phyloP scores from a whole-genome alignment of 2,888 invertebrate species.

The Choreutis nemorana region DNA sequence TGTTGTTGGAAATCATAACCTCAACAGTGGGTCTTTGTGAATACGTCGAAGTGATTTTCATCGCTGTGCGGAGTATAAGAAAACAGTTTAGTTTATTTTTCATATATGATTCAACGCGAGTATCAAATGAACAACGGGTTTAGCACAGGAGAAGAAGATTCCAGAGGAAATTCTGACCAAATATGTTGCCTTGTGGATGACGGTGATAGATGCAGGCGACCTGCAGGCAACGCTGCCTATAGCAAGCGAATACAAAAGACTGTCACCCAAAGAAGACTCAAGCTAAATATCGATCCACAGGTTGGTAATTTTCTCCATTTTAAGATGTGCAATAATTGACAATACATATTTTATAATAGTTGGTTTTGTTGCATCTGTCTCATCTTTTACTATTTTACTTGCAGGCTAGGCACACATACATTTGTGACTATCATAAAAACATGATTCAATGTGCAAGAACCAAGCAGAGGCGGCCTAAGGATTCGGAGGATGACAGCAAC shows the following conservation, averaged over 20 bases:
- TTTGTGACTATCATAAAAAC: slow-evolving; percentile 95
- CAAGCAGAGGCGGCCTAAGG: slow-evolving; percentile 85
- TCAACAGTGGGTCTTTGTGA: slow-evolving; percentile 47
- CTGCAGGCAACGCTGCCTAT: slow-evolving; percentile 94
- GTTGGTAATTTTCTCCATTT: slow-evolving; percentile 18
- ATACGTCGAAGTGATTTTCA: slow-evolving; percentile 41
- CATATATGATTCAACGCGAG: slow-evolving; percentile 66
- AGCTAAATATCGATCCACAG: slow-evolving; percentile 82
- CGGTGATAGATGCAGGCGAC: slow-evolving; percentile 83
- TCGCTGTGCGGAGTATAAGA: slow-evolving; percentile 40
- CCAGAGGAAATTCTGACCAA: slow-evolving; percentile 86
- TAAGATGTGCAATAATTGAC: too few species aligned
- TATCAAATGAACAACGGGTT: slow-evolving; percentile 83
- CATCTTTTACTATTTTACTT: slow-evolving; percentile 14
- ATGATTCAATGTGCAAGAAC: slow-evolving; percentile 96
- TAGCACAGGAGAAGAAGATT: slow-evolving; percentile 91
- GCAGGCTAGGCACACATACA: slow-evolving; percentile 93
- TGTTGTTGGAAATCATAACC: slow-evolving; percentile 53
- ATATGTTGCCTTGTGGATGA: slow-evolving; percentile 93
- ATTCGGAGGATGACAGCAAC: slow-evolving; percentile 94
- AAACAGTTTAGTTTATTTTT: slow-evolving; percentile 39
- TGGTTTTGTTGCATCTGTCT: slow-evolving; percentile 2
- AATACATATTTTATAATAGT: slow-evolving; percentile 4
- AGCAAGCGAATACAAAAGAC: slow-evolving; percentile 97
- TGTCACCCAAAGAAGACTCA: slow-evolving; percentile 88